Conservation (phyloP, 1,140 invertebrate species). For the Phenacoccus solenopsis region DNA sequence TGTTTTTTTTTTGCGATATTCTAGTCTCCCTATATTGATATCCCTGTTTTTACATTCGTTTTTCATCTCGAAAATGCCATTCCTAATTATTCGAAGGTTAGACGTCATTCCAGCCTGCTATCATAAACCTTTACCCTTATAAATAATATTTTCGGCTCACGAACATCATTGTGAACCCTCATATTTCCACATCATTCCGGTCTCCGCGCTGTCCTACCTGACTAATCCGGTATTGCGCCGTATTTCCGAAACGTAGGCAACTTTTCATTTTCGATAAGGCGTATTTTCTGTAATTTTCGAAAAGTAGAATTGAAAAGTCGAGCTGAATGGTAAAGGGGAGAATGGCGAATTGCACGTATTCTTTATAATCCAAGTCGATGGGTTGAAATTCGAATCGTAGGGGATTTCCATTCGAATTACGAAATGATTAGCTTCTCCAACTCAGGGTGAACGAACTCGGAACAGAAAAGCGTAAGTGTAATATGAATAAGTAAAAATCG, state of each 20-base stretch:
- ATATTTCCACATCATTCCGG: neutral
- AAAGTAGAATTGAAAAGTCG: neutral
- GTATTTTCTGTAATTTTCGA: neutral
- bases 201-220: neutral
- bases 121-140: too few relatives aligned
- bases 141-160: too few relatives aligned
- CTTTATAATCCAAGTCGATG: too few relatives aligned
- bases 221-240: neutral
- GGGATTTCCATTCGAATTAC: neutral
- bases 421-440: neutral
- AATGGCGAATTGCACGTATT: neutral
- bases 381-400: neutral
- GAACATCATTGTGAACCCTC: too few relatives aligned
- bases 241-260: neutral
- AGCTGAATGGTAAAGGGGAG: neutral
- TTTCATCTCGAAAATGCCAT: neutral
- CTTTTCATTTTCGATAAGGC: neutral
- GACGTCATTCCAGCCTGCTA: neutral
- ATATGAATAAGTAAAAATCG: too few relatives aligned
- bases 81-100: neutral
- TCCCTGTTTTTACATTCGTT: neutral
- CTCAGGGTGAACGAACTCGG: neutral
- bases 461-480: too few relatives aligned
- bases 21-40: neutral
- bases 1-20: neutral